A percentile compares a stretch with the other conserved stretches of the same genome.
These are phyloP conservation scores for Odocoileus virginianus DNA, from an alignment of 2,113 vertebrate species.

Conservation along the genomic window DNA sequence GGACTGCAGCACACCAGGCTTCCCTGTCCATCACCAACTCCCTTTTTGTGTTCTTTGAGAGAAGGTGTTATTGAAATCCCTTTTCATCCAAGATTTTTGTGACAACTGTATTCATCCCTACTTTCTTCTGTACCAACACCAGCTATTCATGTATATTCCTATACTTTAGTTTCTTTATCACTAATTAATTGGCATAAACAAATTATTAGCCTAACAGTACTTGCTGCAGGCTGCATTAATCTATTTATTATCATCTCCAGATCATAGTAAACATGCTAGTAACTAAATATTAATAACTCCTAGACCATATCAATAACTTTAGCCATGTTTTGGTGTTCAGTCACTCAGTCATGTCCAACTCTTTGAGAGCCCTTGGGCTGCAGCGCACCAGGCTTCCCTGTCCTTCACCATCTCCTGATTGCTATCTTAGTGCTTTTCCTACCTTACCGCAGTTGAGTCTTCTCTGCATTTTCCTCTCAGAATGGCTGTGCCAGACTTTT, in stretches of 20 bases:
- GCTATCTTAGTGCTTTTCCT: not conserved
- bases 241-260: not conserved
- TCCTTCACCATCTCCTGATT: not conserved
- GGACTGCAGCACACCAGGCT: not conserved
- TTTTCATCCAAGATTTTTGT: not conserved
- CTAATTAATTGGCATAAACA: not conserved
- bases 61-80: not conserved
- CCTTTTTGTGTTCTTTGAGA: not conserved
- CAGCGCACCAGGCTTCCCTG: not conserved
- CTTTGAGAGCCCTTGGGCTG: not conserved
- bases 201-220: not conserved
- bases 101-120: not conserved
- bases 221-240: not conserved
- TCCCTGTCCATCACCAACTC: not conserved
- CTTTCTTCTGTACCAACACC: not conserved
- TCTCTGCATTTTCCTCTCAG: not conserved
- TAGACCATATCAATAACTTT: not conserved
- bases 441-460: not conserved
- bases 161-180: not conserved
- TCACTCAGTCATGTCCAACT: not conserved
- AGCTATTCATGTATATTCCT: not conserved
- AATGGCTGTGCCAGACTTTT: not conserved
- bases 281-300: not conserved
- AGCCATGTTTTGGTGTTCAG: not conserved
- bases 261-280: not conserved